phyloP scores from a whole-genome alignment of 2,797 vertebrate species.

The Mormyrus hasselquistii region DNA sequence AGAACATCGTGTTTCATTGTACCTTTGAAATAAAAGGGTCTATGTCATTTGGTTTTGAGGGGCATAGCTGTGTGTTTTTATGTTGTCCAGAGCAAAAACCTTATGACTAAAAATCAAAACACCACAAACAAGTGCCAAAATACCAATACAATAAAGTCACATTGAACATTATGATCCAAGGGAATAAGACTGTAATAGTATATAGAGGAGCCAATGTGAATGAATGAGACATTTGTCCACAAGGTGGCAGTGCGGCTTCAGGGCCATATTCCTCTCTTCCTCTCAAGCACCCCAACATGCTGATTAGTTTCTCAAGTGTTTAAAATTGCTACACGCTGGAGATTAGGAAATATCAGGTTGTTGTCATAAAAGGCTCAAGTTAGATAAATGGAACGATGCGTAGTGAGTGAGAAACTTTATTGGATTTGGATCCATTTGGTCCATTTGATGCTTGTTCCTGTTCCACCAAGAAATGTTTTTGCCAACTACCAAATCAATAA shows the following conservation, averaged over 20 bases:
- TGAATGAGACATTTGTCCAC: slow-evolving; percentile 1
- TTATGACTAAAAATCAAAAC: neutral
- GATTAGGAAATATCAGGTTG: neutral
- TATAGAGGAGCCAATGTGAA: neutral
- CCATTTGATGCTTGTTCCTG: neutral
- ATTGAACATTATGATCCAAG: neutral
- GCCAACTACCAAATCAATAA: neutral
- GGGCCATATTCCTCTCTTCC: neutral
- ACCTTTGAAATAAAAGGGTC: slow-evolving; percentile 21
- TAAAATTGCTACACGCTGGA: neutral
- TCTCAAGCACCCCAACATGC: neutral
- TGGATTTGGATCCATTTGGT: neutral
- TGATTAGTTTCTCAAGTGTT: neutral
- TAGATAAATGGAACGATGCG: neutral
- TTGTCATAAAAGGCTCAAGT: neutral
- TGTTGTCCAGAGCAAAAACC: neutral
- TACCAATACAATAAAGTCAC: neutral
- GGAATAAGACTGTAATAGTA: neutral
- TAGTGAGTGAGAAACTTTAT: neutral
- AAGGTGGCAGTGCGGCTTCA: neutral
- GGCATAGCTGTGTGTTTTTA: neutral
- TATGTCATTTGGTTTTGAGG: slow-evolving; percentile 41
- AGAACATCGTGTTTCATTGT: neutral
- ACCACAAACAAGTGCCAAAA: neutral
- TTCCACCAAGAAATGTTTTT: neutral